Evolutionary conservation across 2,113 vertebrate genomes (phyloP), one percentile per base, ranked within the genome.

Genomic region (Nipponia nippon): DNA sequence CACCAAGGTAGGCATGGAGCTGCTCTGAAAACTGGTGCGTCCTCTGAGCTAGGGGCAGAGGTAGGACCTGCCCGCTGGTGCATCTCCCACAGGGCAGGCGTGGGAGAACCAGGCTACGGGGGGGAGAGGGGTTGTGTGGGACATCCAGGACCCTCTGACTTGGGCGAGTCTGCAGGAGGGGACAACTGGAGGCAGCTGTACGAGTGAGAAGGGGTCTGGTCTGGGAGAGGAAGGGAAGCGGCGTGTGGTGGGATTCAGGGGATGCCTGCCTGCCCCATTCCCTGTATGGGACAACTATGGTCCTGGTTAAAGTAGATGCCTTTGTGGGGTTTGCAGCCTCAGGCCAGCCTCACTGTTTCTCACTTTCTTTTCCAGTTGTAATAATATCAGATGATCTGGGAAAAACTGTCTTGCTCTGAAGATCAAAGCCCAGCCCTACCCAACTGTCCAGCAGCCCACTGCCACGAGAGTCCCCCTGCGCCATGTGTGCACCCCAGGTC

Each of bases 311-410:
- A 62, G 62, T 14, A 72, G 26, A 9, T 52, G 70, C 55, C 52
- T 76, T 18, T 47, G 32, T 13, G 23, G 29, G 5, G 2, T 5
- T 27, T 61, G 27, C n/a, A 83, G 90, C 71, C 47, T 53, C 29
- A 59, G 83, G 25, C 52, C 2, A 2, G n/a, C 29, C 84, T 92
- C 70, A 95, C 13, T 23, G 34, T 63, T 66, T 86, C 73, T 81
- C 18, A 4, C 52, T 94, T 76, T 94, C 76, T 93, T 76, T 97
- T 97, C 32, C 90, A 98, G 97, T 65, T 93, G 83, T 80, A 95
- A 26, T 44, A 49, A 9, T 40, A 16, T 36, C 82, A 72, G 71
- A 82, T 34, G 72, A 49, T 42, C 85, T 83, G 89, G 86, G 70
- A 69, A 79, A 93, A 89, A 56, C 15, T 69, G 42, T 61, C 89